These are phyloP conservation scores for Petrocephalus microphthalmus DNA, from an alignment of 2,113 vertebrate species.

Conservation along the genomic window DNA sequence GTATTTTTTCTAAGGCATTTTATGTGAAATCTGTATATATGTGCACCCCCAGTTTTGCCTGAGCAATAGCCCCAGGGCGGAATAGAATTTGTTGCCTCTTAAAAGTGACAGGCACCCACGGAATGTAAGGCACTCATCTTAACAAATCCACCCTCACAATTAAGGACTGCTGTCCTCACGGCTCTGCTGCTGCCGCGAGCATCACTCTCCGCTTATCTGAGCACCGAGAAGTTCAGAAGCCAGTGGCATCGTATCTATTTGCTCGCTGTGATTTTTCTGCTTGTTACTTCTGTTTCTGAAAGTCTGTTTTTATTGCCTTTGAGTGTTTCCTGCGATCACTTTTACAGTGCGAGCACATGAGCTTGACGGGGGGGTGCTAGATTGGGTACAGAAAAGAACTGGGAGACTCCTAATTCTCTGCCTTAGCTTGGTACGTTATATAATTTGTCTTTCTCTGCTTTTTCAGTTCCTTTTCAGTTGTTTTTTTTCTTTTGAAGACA, in stretches of 20 bases:
- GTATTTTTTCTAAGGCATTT: neutral
- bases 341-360: slow-evolving; percentile 1
- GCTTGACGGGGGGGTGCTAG: neutral
- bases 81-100: neutral
- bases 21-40: neutral
- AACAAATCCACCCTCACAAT: neutral
- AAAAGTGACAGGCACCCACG: neutral
- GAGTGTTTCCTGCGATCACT: slow-evolving; percentile 33
- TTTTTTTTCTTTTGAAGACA: neutral
- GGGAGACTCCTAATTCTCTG: neutral
- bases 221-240: neutral
- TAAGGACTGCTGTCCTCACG: neutral
- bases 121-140: neutral
- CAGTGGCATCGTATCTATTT: slow-evolving; percentile 23
- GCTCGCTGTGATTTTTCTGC: slow-evolving; percentile 23
- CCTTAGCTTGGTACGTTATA: neutral
- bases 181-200: neutral
- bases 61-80: neutral
- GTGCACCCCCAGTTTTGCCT: neutral
- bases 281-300: slow-evolving; percentile 34
- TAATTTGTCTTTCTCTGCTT: neutral
- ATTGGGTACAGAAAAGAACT: slow-evolving; percentile 25
- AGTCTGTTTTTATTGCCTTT: slow-evolving; percentile 19
- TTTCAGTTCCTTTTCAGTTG: neutral
- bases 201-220: neutral